phyloP scores from a whole-genome alignment of 2,113 vertebrate genomes.

The Muscicapa adusta region DNA sequence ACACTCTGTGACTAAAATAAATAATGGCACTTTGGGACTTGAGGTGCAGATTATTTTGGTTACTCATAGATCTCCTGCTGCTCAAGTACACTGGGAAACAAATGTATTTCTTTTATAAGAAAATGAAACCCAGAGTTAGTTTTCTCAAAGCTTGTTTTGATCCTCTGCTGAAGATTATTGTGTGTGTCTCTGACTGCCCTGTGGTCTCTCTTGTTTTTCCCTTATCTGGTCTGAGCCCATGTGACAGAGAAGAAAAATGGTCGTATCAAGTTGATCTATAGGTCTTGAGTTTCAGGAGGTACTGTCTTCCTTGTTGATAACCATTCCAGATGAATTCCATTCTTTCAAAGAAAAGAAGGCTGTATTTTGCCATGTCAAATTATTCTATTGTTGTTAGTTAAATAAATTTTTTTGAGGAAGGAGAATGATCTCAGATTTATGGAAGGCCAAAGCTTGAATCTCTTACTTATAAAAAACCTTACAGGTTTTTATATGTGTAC shows the following conservation, averaged over 20 bases:
- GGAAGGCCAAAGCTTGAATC: not conserved
- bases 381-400: not conserved
- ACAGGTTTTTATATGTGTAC: not conserved
- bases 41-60: slow-evolving; percentile 14
- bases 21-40: not conserved
- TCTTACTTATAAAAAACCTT: not conserved
- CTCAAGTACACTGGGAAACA: slow-evolving; percentile 15
- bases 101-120: slow-evolving; percentile 36
- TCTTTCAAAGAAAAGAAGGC: not conserved
- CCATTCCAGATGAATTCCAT: not conserved
- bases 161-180: slow-evolving; percentile 22
- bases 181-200: not conserved
- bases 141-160: slow-evolving; percentile 20
- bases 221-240: not conserved
- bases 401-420: not conserved
- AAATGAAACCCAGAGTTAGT: slow-evolving; percentile 13
- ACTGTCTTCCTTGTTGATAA: not conserved
- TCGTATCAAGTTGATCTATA: not conserved
- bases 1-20: slow-evolving; percentile 14
- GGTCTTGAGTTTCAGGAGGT: not conserved
- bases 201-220: not conserved
- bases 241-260: not conserved
- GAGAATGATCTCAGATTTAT: not conserved
- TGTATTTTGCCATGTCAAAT: not conserved
- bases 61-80: slow-evolving; percentile 15